phyloP scores from a whole-genome alignment of 37 sponge, comb jelly and placozoan species.

The Mnemiopsis leidyi region DNA sequence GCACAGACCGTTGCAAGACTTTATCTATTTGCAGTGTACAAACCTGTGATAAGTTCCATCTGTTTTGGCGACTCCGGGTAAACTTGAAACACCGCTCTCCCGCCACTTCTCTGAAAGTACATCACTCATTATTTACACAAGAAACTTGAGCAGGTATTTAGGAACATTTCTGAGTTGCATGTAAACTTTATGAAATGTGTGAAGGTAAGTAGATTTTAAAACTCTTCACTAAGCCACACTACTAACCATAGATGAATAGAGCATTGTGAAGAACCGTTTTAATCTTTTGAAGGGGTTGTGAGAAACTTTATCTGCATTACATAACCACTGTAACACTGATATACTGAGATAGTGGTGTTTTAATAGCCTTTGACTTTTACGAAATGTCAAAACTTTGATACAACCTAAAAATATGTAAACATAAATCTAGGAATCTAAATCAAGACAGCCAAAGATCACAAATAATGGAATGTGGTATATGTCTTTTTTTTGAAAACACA shows the following conservation, averaged over 20 bases:
- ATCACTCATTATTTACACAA: background rate
- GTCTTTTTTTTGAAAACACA: too few relatives aligned
- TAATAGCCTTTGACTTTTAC: too few relatives aligned
- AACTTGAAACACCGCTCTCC: conserved; percentile 94
- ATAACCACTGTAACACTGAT: conserved; percentile 98
- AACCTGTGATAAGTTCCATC: conserved; percentile 67
- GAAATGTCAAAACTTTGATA: too few relatives aligned
- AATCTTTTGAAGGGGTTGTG: conserved; percentile 87
- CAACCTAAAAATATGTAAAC: too few relatives aligned
- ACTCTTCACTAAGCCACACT: background rate
- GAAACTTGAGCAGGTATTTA: too few relatives aligned
- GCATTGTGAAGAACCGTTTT: conserved; percentile 82
- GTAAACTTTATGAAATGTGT: background rate
- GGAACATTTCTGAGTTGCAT: background rate
- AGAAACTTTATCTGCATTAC: conserved; percentile 93
- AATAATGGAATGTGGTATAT: too few relatives aligned
- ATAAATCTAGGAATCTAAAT: too few relatives aligned
- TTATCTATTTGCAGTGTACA: too few relatives aligned
- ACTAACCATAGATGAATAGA: conserved; percentile 87
- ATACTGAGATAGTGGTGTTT: conserved; percentile 70
- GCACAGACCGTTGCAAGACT: too few relatives aligned
- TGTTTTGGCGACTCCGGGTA: conserved; percentile 96
- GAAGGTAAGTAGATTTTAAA: background rate
- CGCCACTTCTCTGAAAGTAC: conserved; percentile 77
- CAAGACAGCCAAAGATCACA: too few relatives aligned